Percentiles rank a stretch among this genome's conserved stretches.
Evolutionary conservation across 2,113 vertebrate genomes (phyloP).

Genomic region (Falco punctatus): DNA sequence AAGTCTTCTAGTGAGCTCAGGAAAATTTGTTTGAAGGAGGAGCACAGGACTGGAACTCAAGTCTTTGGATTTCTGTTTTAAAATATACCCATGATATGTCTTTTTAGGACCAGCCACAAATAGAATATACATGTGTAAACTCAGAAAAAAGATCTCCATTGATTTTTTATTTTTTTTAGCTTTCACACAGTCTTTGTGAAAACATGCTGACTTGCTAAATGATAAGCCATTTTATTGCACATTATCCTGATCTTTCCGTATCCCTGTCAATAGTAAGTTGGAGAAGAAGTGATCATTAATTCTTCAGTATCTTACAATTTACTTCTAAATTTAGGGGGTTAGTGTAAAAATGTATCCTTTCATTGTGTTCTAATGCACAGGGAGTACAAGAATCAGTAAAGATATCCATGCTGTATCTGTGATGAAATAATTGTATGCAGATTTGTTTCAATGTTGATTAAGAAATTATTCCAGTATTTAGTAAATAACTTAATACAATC

Average conservation of each 20-base stretch:
- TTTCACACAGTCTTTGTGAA: background rate
- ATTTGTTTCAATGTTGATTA: slow-evolving; percentile 1
- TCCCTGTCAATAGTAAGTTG: background rate
- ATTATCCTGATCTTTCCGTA: background rate
- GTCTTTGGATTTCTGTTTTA: background rate
- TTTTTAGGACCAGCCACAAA: background rate
- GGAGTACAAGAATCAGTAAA: background rate
- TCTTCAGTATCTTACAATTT: background rate
- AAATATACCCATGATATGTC: background rate
- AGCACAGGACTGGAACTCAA: background rate
- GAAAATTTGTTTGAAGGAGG: background rate
- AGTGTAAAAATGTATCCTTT: background rate
- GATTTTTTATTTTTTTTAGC: background rate
- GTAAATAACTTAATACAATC: background rate
- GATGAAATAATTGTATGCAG: background rate
- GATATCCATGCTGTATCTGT: background rate
- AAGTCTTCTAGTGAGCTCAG: background rate
- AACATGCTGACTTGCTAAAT: background rate
- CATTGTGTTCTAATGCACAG: background rate
- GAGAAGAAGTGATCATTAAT: background rate
- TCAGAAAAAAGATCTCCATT: background rate
- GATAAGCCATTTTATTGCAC: background rate
- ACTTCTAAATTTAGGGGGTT: background rate
- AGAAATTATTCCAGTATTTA: background rate
- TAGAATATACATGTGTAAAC: background rate